Conservation (phyloP, 2,888 invertebrate genomes). For the Xestia sexstrigata region DNA sequence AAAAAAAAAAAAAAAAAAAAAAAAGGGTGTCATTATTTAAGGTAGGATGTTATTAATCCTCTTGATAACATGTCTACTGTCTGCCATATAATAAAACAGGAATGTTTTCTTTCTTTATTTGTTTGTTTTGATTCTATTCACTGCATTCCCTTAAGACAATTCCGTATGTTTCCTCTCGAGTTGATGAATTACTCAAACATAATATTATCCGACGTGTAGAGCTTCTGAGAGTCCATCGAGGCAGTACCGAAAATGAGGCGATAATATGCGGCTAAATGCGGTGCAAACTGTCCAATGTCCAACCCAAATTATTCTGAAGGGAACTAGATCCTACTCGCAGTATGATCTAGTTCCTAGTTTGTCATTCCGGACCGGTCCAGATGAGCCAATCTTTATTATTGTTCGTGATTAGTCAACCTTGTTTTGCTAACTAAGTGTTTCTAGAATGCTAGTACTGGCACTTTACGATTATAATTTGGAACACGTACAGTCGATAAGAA, state of each 20-base stretch:
- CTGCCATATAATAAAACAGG: background rate
- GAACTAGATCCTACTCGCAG: background rate
- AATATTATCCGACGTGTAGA: background rate
- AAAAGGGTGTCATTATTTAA: slow-evolving; percentile 36
- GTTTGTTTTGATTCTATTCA: background rate
- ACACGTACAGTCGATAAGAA: background rate
- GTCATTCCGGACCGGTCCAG: background rate
- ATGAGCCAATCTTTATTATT: slow-evolving; percentile 4
- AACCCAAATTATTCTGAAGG: background rate
- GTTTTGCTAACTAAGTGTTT: no score
- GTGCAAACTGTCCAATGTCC: background rate
- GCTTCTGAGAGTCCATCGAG: no score
- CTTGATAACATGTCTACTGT: background rate
- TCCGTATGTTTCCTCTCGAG: background rate
- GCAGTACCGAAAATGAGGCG: background rate
- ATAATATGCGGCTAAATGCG: background rate
- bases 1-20: no score
- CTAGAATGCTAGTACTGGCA: background rate
- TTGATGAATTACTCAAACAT: no score
- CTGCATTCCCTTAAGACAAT: background rate
- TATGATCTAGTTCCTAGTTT: background rate
- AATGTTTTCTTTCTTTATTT: slow-evolving; percentile 3
- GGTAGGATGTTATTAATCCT: slow-evolving; percentile 25
- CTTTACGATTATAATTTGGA: background rate
- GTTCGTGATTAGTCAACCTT: background rate